Percentiles rank a stretch among this genome's conserved stretches.
Evolutionary conservation across 1,140 invertebrate genomes (phyloP).

Genomic region (Lepidostoma basale): DNA sequence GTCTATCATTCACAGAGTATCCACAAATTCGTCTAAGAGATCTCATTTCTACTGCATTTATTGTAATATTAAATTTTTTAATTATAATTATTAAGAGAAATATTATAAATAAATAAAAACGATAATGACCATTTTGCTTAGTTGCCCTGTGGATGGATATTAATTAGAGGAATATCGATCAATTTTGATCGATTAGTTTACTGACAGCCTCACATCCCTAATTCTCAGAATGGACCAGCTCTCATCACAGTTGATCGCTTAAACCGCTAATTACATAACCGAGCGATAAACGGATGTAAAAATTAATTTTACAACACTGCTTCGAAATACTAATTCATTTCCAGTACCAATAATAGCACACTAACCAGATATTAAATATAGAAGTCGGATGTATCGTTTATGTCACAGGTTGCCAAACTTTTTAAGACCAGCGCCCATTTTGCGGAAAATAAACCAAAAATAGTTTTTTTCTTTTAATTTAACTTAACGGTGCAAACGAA

Average conservation of each 20-base stretch:
- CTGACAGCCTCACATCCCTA: background rate
- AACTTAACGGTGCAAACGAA: no score
- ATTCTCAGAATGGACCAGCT: background rate
- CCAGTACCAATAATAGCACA: background rate
- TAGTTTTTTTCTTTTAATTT: no score
- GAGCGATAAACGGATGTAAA: constrained; percentile 31
- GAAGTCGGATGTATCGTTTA: no score
- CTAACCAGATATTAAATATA: background rate
- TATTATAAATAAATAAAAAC: background rate
- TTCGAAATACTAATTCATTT: background rate
- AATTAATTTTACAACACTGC: constrained; percentile 27
- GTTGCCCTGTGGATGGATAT: no score
- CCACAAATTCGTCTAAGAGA: no score
- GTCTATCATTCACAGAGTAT: no score
- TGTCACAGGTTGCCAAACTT: no score
- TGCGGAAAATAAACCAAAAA: no score
- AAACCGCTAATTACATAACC: constrained; percentile 38
- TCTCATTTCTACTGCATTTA: no score
- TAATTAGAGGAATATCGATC: background rate
- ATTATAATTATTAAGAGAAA: no score
- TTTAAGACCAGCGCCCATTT: no score
- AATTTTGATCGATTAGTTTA: background rate
- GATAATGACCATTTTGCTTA: background rate
- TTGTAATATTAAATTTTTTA: no score
- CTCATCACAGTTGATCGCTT: background rate